Conservation (phyloP, 2,888 invertebrate genomes). For the Cosmia pyralina region DNA sequence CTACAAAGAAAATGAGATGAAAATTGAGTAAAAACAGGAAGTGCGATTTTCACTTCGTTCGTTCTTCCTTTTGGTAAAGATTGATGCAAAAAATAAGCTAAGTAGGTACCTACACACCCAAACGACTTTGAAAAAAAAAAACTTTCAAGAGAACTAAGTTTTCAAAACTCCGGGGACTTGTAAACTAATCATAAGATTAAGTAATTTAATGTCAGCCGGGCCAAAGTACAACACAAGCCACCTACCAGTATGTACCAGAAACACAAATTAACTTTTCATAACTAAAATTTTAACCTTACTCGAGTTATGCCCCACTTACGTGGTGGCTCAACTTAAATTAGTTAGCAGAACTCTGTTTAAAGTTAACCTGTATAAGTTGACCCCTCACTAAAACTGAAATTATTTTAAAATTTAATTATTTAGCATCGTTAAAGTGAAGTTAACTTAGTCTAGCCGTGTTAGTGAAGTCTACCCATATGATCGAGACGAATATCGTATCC, state of each 20-base stretch:
- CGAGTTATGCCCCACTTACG: slow-evolving; percentile 19
- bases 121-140: not conserved
- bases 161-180: not conserved
- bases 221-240: slow-evolving; percentile 41
- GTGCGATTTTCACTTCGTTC: too few species aligned
- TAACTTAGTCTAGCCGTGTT: too few species aligned
- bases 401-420: slow-evolving; percentile 4
- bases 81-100: too few species aligned
- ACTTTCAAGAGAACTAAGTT: not conserved
- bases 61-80: too few species aligned
- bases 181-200: slow-evolving; percentile 6
- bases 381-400: slow-evolving; percentile 11
- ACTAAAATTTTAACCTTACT: slow-evolving; percentile 40
- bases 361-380: not conserved
- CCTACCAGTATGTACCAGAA: slow-evolving; percentile 1
- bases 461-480: too few species aligned
- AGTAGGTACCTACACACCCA: too few species aligned
- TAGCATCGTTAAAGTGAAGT: too few species aligned
- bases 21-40: too few species aligned
- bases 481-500: too few species aligned
- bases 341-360: accelerated
- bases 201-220: slow-evolving; percentile 35
- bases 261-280: slow-evolving; percentile 43
- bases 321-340: not conserved
- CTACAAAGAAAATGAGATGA: too few species aligned